A percentile compares a stretch with the other conserved stretches of the same genome.
phyloP scores from a whole-genome alignment of 2,888 invertebrate genomes.

The Drosophila cognata region DNA sequence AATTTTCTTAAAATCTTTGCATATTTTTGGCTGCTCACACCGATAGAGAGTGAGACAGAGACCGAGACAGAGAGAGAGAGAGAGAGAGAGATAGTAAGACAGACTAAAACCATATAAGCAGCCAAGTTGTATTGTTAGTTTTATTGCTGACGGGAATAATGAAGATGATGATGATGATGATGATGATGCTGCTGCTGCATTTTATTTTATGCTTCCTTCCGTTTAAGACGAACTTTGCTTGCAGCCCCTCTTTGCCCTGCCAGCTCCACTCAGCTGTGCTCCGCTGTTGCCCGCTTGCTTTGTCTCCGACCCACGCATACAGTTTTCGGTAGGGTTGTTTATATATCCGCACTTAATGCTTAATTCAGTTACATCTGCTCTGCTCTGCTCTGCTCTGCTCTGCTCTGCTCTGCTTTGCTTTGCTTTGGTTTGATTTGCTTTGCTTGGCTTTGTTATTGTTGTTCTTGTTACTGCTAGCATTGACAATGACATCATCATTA shows the following conservation, averaged over 20 bases:
- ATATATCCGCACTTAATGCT: slow-evolving; percentile 82
- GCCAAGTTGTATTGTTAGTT: slow-evolving; percentile 34
- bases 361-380: slow-evolving; percentile 81
- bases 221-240: slow-evolving; percentile 60
- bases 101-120: slow-evolving; percentile 7
- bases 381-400: slow-evolving; percentile 2
- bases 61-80: background rate
- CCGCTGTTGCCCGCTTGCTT: background rate
- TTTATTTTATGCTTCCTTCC: slow-evolving; percentile 82
- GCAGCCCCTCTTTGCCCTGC: background rate
- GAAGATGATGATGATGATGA: slow-evolving; percentile 25
- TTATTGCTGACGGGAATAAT: slow-evolving; percentile 17
- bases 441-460: slow-evolving; percentile 45
- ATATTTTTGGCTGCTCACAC: slow-evolving; percentile 54
- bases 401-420: background rate
- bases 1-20: slow-evolving; percentile 74
- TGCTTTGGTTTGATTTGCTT: slow-evolving; percentile 24
- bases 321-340: slow-evolving; percentile 78
- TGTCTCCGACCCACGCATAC: slow-evolving; percentile 48
- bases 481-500: slow-evolving; percentile 84
- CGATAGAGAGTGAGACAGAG: background rate
- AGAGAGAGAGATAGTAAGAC: slow-evolving; percentile 17
- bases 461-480: slow-evolving; percentile 63
- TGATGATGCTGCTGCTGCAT: slow-evolving; percentile 57
- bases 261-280: background rate